Evolutionary conservation across 92 coral and sea anemone genomes (phyloP), one percentile per base, ranked within the genome.

Genomic region (Epizoanthus illoricatus): DNA sequence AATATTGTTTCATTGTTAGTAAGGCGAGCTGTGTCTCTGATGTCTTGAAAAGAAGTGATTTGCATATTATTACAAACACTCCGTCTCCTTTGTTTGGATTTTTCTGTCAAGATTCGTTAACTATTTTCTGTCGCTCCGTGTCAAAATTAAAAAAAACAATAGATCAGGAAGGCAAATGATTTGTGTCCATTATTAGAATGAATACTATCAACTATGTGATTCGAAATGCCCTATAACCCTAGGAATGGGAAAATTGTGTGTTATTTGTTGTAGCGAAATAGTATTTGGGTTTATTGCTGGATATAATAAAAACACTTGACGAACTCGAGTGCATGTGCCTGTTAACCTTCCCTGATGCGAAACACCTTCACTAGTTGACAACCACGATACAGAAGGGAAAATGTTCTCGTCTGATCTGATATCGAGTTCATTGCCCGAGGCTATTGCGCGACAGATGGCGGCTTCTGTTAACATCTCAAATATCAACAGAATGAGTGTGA

Each of bases 301-400:
- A 39, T 33, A 21, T 20, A 75, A 75, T 75, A 75, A 75, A 74
- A 73, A 13, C 45, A 23, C 59, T 73, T 73, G n/a, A 73, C 55
- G 33, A 54, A 4, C 41, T 24, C 79, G 40, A 55, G 24, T 19
- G 45, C 11, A 13, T 15, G 60, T 73, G 13, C 20, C 10, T 73
- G 11, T 58, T 56, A 11, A 45, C 52, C 52, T 45, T 45, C 52
- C 52, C 9, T 45, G 52, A 6, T 45, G 9, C 8, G 1, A 45
- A 45, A 45, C 52, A 45, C 11, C 52, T 45, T 45, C 52, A 10
- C 52, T 45, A 6, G 52, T 45, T 6, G 52, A 45, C 9, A 45
- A 45, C 9, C 52, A 45, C 52, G 52, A 7, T 6, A 10, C 52
- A 45, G 11, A 45, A 45, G 11, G 9, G 52, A 45, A 45, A 45